Evolutionary conservation across 2,888 invertebrate genomes (phyloP), one percentile per base, ranked within the genome.

Genomic region (Philonicus albiceps): DNA sequence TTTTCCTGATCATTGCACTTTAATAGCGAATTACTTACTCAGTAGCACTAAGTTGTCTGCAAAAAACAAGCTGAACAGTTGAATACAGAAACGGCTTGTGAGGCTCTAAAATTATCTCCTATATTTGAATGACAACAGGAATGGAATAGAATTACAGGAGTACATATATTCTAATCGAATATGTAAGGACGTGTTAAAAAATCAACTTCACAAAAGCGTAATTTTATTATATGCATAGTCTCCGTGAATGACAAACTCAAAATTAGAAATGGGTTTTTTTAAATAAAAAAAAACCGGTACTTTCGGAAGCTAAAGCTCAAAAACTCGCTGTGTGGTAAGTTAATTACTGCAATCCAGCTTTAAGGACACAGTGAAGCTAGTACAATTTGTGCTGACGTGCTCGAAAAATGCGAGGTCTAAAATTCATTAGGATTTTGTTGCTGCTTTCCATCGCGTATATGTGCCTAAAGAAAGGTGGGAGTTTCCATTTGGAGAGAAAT

Each of bases 1-100:
- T 87, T 87, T 87, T 86, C 85, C 64, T 75, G 86, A 87, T 87
- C 87, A 86, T 87, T 87, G 87, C 87, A 87, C 87, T 87, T 87
- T 86, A 87, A 87, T 87, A 84, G 87, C 86, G 86, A 87, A 87
- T 87, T 87, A 87, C 87, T 76, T 87, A 87, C 80, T 87, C 86
- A 87, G 86, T 87, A 84, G 86, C 55, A 86, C 81, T 37, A 49
- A 84, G 40, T 75, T 87, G 49, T 34, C 86, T 81, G 72, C 34
- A 74, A 86, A 86, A 85, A 85, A 85, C 85, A 85, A 64, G 64
- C 64, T 75, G 16, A 64, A n/a, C 19, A 64, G 64, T 64, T 11
- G 64, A 3, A n/a, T 5, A 6, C n/a, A 6, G 49, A 16, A 16
- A 49, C 7, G 49, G 49, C 49, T n/a, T 49, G 19, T 6, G 8